Base-by-base conservation (phyloP, 2,888 invertebrate species). In the Octonoba sinensis region DNA sequence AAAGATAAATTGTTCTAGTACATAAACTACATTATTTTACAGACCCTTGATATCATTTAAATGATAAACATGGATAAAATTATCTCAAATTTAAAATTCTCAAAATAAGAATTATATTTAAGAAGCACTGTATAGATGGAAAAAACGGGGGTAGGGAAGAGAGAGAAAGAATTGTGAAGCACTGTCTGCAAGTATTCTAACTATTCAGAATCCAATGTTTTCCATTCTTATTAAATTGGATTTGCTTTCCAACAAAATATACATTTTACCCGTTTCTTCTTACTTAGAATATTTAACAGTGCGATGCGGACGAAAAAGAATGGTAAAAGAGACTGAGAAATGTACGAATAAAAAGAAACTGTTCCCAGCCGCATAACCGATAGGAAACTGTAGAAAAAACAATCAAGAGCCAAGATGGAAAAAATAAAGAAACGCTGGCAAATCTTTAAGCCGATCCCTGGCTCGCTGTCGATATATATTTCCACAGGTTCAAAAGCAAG, bases 401-500 rank as follows among this genome's bases (percentile, higher is more conserved):
- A 67, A 47, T 51, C 11, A 59, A 36, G 60, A 51, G n/a, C 51
- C 12, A 65, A 36, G 22, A 44, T 18, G 20, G 56, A 18, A 46
- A 65, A 51, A 73, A 57, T 64, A 77, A 62, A 70, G 71, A 67
- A 51, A 20, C 24, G 57, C 47, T 49, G 66, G 66, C 72, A 78
- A 72, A 73, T 59, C 72, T 69, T 60, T 81, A 81, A 81, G 79
- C 79, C 56, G 67, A 73, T 81, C 73, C 24, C 73, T 20, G 54
- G 49, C 75, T 59, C 18, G 65, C 18, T 49, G 36, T 44, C 66
- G 51, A 36, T 36, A 36, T 20, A 79, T 79, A 72, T 67, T 73
- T 81, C 79, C 72, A 81, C 79, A 81, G 79, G 79, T 67, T 81
- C 73, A 59, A 67, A 79, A 72, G 78, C 78, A 79, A 79, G 78